Evolutionary conservation across 1,140 invertebrate genomes (phyloP), one percentile per base, ranked within the genome.

Genomic region (Lordiphosa mommai): DNA sequence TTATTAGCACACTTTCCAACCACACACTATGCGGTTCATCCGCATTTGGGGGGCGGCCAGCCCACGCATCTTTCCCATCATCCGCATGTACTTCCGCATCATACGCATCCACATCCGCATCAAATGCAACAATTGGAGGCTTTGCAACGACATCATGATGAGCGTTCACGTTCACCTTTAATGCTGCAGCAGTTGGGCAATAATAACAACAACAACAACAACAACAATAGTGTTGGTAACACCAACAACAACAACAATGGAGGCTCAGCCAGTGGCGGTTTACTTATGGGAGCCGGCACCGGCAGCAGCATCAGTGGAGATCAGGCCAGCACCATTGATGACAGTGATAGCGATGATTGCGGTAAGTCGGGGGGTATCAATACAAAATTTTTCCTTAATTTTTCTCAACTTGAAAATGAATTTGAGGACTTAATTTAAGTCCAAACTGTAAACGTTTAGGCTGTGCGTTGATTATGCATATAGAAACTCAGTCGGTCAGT

Each of bases 311-410:
- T 88, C 52, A 88, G 80, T 47, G 86, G 80, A 2, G 86, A 87
- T 47, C 74, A 82, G 48, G 72, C 79, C 27, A 87, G 76, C 46
- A 88, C 86, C 10, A 79, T 87, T 34, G 87, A 88, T 27, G 87
- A 88, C 47, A 88, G 87, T 65, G 87, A 88, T 46, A 88, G 87
- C 50, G 87, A 88, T 14, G 76, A 88, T 46, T 87, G 85, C 43
- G 85, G 85, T 86, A 50, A 87, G 85, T 2, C n/a, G n/a, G n/a
- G n/a, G n/a, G n/a, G n/a, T n/a, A n/a, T n/a, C n/a, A n/a, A n/a
- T n/a, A n/a, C n/a, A n/a, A n/a, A n/a, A n/a, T n/a, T n/a, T n/a
- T n/a, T n/a, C n/a, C n/a, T n/a, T n/a, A n/a, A n/a, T n/a, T n/a
- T n/a, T n/a, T n/a, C n/a, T n/a, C n/a, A n/a, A n/a, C n/a, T n/a